These are phyloP conservation scores for Anarhynchus alexandrinus DNA, from an alignment of 2,113 vertebrate species.

Conservation along the genomic window DNA sequence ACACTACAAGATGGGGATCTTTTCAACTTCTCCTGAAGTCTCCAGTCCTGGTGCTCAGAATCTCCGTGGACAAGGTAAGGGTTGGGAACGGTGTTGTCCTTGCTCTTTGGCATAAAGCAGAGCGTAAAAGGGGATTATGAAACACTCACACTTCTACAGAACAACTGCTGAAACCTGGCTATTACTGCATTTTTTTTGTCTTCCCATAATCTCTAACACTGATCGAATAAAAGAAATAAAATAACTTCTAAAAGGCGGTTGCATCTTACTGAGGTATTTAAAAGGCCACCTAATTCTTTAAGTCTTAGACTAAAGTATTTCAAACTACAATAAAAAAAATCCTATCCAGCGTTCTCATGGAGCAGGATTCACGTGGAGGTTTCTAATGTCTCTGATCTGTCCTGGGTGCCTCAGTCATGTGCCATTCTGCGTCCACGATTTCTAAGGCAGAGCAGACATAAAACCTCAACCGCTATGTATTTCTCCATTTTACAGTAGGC, in stretches of 20 bases:
- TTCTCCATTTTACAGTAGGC: neutral
- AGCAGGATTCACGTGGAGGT: neutral
- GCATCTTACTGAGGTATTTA: neutral
- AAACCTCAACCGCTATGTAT: neutral
- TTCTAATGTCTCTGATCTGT: neutral
- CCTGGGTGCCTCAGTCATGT: neutral
- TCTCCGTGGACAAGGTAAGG: neutral
- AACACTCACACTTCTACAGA: neutral
- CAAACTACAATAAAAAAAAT: neutral
- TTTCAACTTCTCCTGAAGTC: neutral
- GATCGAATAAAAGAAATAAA: neutral
- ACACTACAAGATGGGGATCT: neutral
- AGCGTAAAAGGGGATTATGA: neutral
- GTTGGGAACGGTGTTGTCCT: neutral
- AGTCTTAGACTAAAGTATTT: neutral
- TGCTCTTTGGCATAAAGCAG: neutral
- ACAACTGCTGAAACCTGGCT: neutral
- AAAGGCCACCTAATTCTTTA: neutral
- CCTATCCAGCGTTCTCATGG: fast-evolving
- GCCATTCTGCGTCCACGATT: fast-evolving
- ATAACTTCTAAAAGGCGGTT: neutral
- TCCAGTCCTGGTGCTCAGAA: fast-evolving
- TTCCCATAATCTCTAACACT: neutral
- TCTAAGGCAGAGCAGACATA: neutral
- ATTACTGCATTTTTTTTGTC: neutral